Evolutionary conservation across 2,888 invertebrate genomes (phyloP).

Genomic region (Beris morrisii): DNA sequence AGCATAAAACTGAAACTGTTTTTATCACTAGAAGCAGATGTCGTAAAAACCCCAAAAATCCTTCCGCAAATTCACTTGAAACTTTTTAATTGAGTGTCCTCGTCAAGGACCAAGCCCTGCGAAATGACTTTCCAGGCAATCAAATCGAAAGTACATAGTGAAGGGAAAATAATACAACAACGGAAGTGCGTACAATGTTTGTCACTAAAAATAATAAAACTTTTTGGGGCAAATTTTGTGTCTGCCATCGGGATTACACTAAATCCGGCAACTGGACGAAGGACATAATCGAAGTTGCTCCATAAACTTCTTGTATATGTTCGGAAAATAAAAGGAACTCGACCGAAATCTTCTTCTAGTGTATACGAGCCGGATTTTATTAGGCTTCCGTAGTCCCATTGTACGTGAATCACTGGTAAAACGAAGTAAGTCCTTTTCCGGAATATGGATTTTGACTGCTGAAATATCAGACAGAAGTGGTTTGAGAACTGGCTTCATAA

Average conservation of each 20-base stretch:
- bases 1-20: constrained; percentile 12
- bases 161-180: too few relatives aligned
- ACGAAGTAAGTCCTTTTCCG: background rate
- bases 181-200: too few relatives aligned
- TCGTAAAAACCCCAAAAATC: constrained; percentile 21
- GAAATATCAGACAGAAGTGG: background rate
- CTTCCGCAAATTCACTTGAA: constrained; percentile 17
- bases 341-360: too few relatives aligned
- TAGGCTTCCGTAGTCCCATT: too few relatives aligned
- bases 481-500: constrained; percentile 16
- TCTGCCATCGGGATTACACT: too few relatives aligned
- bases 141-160: background rate
- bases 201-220: too few relatives aligned
- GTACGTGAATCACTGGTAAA: background rate
- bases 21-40: constrained; percentile 18
- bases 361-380: too few relatives aligned
- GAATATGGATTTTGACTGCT: background rate
- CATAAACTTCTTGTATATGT: too few relatives aligned
- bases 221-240: too few relatives aligned
- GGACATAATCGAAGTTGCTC: too few relatives aligned
- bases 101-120: background rate
- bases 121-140: constrained; percentile 16
- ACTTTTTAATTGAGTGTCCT: constrained; percentile 24
- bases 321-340: too few relatives aligned
- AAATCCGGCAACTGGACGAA: too few relatives aligned